A percentile compares a stretch with the other conserved stretches of the same genome.
These are phyloP conservation scores for Pycnonotus jocosus DNA, from an alignment of 2,113 vertebrate genomes.

Conservation along the genomic window DNA sequence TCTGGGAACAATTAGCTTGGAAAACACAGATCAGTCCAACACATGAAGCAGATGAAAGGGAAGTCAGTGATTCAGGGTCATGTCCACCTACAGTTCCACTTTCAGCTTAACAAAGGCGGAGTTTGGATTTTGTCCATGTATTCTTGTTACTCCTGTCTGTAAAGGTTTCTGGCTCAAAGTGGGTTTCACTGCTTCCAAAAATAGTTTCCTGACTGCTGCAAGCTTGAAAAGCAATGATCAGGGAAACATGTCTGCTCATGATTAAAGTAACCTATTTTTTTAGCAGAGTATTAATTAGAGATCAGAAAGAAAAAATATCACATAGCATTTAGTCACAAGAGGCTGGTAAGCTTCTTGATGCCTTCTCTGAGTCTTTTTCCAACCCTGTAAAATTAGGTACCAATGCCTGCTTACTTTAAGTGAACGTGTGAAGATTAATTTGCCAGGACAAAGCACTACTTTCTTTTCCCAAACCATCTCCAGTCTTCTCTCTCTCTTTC, in stretches of 20 bases:
- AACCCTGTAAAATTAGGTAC: neutral
- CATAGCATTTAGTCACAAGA: slow-evolving; percentile 51
- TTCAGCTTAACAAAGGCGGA: neutral
- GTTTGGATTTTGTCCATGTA: slow-evolving; percentile 11
- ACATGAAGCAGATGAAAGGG: neutral
- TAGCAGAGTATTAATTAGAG: slow-evolving; percentile 69
- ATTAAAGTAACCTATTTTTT: slow-evolving; percentile 67
- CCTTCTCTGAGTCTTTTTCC: neutral
- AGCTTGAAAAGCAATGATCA: slow-evolving; percentile 48
- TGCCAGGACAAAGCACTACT: neutral
- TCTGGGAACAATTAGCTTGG: neutral
- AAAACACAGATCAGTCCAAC: neutral
- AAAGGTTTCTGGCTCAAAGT: slow-evolving; percentile 57
- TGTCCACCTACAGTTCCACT: neutral
- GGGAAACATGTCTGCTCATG: slow-evolving; percentile 60
- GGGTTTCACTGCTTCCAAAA: slow-evolving; percentile 57
- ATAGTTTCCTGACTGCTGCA: slow-evolving; percentile 56
- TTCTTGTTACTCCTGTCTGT: slow-evolving; percentile 27
- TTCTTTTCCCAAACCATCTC: neutral
- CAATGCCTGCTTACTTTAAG: neutral
- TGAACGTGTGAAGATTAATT: neutral
- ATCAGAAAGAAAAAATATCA: slow-evolving; percentile 44
- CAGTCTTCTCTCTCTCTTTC: neutral
- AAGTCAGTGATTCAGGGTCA: neutral
- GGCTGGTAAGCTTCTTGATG: slow-evolving; percentile 45